Evolutionary conservation across 1,140 invertebrate species (phyloP), one percentile per base, ranked within the genome.

Genomic region (Gryon sp.): DNA sequence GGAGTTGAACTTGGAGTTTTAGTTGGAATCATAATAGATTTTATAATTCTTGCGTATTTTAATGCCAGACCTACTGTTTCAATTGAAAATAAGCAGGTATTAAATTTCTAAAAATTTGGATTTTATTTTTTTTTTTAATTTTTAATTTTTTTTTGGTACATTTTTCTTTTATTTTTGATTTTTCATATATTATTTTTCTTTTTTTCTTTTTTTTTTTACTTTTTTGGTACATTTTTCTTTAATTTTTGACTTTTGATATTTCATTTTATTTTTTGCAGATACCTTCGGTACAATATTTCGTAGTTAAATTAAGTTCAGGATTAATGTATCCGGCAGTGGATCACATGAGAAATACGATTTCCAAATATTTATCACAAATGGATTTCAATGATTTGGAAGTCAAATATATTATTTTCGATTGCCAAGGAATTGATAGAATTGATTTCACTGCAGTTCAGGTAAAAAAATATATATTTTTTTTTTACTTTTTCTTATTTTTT

Each of bases 1-100:
- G 94, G 94, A 4, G 90, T 97, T 2, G 94, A 97, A 89, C 91
- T 93, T 75, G 96, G 96, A 9, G 94, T 98, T 80, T 84, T 97
- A 9, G 91, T 94, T 80, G 96, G 96, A 8, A 92, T 96, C n/a
- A 88, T 87, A 0, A 88, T 96, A 5, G 95, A 96, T 81, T 84
- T 96, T 0, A 73, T 93, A 2, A 91, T 96, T 65, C 83, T 97
- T n/a, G 87, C 97, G 2, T 95, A 95, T 83, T 93, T 93, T 59
- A 92, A 92, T 76, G 93, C 96, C 1, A 90, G 93, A 80, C 96
- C 96, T 8, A 90, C 91, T 55, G 89, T 94, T 22, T 76, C 89
- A 46, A 85, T 94, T 20, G 89, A 92, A 73, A 87, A 84, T 15
- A 90, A 90, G 76, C 88, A 90, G 57, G 92, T 93, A 68, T 36